Evolutionary conservation across 53 echinoderm and acorn worm genomes (phyloP).

Genomic region (Paracentrotus lividus): DNA sequence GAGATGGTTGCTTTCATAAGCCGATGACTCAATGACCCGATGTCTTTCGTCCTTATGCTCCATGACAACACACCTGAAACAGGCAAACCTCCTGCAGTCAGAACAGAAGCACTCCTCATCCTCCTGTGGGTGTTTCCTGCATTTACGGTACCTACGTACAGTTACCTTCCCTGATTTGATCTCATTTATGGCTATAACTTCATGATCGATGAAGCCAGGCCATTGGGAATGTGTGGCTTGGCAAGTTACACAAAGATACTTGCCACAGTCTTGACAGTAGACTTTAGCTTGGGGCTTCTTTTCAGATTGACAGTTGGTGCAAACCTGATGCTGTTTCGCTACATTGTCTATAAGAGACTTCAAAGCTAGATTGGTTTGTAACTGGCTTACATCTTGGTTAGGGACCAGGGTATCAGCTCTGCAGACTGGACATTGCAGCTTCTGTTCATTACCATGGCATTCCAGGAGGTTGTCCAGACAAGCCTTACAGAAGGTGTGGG

Average conservation of each 20-base stretch:
- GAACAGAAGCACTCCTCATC: background rate
- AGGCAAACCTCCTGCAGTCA: background rate
- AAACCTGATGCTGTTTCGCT: background rate
- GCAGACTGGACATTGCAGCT: no score
- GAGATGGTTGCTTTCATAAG: background rate
- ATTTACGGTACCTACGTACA: background rate
- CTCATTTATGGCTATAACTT: background rate
- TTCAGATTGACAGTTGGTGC: background rate
- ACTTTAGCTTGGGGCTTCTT: background rate
- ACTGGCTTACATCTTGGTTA: no score
- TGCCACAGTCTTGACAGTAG: background rate
- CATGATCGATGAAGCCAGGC: background rate
- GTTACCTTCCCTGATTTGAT: background rate
- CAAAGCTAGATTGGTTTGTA: background rate
- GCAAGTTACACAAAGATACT: background rate
- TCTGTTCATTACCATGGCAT: no score
- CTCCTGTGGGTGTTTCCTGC: background rate
- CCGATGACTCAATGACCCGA: background rate
- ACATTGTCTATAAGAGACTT: constrained; percentile 33
- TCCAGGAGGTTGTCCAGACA: no score
- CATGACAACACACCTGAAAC: background rate
- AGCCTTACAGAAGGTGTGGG: no score
- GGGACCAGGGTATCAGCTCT: no score
- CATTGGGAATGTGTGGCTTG: background rate
- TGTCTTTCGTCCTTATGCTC: background rate